A percentile compares a stretch with the other conserved stretches of the same genome.
Conservation (phyloP, 2,113 vertebrate genomes). For the Pao palembangensis region DNA sequence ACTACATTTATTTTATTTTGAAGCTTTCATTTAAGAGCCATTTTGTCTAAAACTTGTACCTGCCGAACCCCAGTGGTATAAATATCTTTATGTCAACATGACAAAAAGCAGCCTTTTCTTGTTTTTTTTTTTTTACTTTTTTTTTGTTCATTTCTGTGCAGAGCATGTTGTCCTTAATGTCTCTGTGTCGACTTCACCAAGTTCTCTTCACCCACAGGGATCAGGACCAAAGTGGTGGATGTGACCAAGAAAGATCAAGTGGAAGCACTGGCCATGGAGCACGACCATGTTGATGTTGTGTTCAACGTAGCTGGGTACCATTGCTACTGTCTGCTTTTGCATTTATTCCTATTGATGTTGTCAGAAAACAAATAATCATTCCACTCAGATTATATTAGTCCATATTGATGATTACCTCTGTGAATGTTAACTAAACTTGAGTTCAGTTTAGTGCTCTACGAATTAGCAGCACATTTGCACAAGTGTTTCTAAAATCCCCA, state of each 20-base stretch:
- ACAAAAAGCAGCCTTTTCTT: too few relatives aligned
- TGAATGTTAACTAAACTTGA: too few relatives aligned
- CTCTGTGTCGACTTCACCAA: background rate
- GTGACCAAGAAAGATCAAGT: constrained; percentile 92
- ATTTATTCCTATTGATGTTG: background rate
- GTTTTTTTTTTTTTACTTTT: too few relatives aligned
- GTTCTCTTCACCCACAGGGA: constrained; percentile 73
- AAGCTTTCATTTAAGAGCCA: too few relatives aligned
- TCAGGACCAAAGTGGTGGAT: constrained; percentile 83
- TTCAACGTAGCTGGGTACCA: constrained; percentile 94
- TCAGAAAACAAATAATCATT: background rate
- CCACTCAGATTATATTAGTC: background rate
- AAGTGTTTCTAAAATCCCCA: constrained; percentile 31
- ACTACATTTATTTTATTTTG: too few relatives aligned
- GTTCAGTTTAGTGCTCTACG: too few relatives aligned
- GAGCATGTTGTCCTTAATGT: background rate
- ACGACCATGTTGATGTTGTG: constrained; percentile 86
- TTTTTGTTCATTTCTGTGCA: background rate
- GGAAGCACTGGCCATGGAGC: constrained; percentile 84
- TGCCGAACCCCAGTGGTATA: too few relatives aligned
- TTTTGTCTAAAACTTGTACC: too few relatives aligned
- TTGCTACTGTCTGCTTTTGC: background rate
- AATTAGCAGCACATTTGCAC: too few relatives aligned
- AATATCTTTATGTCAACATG: too few relatives aligned
- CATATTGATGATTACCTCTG: too few relatives aligned